Conservation (phyloP, 2,888 invertebrate species). For the Rhopalosiphum nymphaeae region DNA sequence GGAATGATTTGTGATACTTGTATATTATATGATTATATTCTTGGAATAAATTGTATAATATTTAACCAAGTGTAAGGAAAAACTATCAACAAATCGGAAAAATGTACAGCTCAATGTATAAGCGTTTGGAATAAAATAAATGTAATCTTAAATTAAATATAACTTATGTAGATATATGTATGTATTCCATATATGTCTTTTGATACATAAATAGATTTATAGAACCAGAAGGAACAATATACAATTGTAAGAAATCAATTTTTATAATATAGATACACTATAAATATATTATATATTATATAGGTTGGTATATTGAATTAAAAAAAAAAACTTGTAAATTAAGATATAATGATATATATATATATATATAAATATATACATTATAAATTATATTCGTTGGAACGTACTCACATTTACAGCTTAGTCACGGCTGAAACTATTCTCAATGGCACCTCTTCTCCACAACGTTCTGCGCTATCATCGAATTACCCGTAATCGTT, state of each 20-base stretch:
- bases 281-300: background rate
- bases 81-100: background rate
- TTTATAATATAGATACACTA: background rate
- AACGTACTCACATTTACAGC: slow-evolving; percentile 39
- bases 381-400: background rate
- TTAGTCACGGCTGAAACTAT: slow-evolving; percentile 50
- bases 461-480: slow-evolving; percentile 53
- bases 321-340: background rate
- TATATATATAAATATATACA: background rate
- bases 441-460: slow-evolving; percentile 33
- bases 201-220: background rate
- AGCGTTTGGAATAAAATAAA: background rate
- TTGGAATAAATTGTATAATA: background rate
- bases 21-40: background rate
- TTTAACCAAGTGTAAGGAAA: background rate
- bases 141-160: background rate
- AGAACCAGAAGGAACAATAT: background rate
- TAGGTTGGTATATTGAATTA: background rate
- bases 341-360: background rate
- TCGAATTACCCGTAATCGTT: slow-evolving; percentile 43
- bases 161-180: background rate
- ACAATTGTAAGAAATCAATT: background rate
- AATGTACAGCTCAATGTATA: background rate
- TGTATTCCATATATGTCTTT: background rate
- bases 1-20: no score